Conservation (phyloP, 2,888 invertebrate species). For the Scaptodrosophila latifasciaeformis region DNA sequence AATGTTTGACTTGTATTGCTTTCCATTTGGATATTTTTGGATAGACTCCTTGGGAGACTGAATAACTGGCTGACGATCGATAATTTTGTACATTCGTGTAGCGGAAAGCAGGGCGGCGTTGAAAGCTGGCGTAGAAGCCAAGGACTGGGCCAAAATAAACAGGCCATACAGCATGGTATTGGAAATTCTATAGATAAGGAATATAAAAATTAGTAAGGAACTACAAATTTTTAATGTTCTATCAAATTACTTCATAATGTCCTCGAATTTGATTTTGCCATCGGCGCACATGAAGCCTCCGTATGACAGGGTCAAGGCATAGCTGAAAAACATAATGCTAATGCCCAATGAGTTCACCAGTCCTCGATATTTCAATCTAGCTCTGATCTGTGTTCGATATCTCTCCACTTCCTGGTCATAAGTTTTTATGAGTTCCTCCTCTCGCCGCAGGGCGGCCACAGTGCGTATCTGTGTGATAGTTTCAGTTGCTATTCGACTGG, state of each 20-base stretch:
- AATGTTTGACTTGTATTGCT: conserved; percentile 42
- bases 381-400: conserved; percentile 76
- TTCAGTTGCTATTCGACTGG: conserved; percentile 84
- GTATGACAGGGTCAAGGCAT: conserved; percentile 82
- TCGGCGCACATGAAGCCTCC: conserved; percentile 82
- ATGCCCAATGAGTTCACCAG: conserved; percentile 82
- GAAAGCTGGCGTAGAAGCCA: conserved; percentile 86
- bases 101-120: conserved; percentile 83
- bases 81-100: conserved; percentile 80
- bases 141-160: conserved; percentile 85
- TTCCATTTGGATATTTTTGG: conserved; percentile 33
- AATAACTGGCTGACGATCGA: conserved; percentile 78
- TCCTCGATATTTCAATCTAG: conserved; percentile 79
- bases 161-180: conserved; percentile 85
- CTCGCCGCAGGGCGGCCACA: conserved; percentile 79
- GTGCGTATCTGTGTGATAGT: conserved; percentile 84
- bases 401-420: conserved; percentile 78
- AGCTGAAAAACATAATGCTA: conserved; percentile 82
- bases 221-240: background rate
- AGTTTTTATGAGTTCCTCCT: conserved; percentile 78
- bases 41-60: conserved; percentile 71
- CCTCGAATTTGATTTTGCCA: conserved; percentile 79
- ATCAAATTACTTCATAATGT: conserved; percentile 81
- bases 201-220: background rate
- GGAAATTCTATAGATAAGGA: conserved; percentile 77